These are phyloP conservation scores for Epirrita christyi DNA, from an alignment of 2,888 invertebrate genomes.

Conservation along the genomic window DNA sequence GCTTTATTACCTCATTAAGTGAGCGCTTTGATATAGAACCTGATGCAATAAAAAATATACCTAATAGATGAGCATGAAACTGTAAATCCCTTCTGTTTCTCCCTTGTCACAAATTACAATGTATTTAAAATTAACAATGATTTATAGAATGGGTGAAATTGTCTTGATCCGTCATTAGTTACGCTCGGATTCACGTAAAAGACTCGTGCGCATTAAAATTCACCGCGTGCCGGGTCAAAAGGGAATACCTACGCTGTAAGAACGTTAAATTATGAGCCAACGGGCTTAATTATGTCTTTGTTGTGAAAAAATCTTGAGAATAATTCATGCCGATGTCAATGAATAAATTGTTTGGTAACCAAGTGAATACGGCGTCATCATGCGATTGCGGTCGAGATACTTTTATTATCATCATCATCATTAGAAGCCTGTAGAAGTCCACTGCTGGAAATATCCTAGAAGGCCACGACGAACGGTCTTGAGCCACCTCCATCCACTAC, in stretches of 20 bases:
- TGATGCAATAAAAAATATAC: slow-evolving; percentile 22
- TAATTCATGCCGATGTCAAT: slow-evolving; percentile 58
- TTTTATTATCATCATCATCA: too few relatives aligned
- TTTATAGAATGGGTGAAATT: slow-evolving; percentile 21
- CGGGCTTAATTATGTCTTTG: slow-evolving; percentile 76
- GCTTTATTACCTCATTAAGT: slow-evolving; percentile 13
- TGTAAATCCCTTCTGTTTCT: not conserved
- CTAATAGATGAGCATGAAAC: slow-evolving; percentile 1
- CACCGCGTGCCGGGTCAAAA: slow-evolving; percentile 50
- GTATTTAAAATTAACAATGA: slow-evolving; percentile 13
- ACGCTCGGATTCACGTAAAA: slow-evolving; percentile 20
- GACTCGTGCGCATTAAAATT: slow-evolving; percentile 47
- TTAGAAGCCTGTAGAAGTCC: too few relatives aligned
- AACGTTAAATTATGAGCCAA: slow-evolving; percentile 62
- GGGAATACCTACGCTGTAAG: slow-evolving; percentile 57
- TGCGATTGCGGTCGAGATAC: too few relatives aligned
- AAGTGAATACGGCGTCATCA: slow-evolving; percentile 8
- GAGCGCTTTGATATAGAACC: slow-evolving; percentile 19
- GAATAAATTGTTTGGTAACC: slow-evolving; percentile 30
- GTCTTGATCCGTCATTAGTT: slow-evolving; percentile 13
- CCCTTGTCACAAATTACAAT: slow-evolving; percentile 19
- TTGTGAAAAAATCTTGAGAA: slow-evolving; percentile 56
- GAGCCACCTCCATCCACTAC: too few relatives aligned
- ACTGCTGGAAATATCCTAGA: too few relatives aligned
- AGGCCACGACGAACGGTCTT: too few relatives aligned